Evolutionary conservation across 2,888 invertebrate species (phyloP).

Genomic region (Noctuana brunneofusca): DNA sequence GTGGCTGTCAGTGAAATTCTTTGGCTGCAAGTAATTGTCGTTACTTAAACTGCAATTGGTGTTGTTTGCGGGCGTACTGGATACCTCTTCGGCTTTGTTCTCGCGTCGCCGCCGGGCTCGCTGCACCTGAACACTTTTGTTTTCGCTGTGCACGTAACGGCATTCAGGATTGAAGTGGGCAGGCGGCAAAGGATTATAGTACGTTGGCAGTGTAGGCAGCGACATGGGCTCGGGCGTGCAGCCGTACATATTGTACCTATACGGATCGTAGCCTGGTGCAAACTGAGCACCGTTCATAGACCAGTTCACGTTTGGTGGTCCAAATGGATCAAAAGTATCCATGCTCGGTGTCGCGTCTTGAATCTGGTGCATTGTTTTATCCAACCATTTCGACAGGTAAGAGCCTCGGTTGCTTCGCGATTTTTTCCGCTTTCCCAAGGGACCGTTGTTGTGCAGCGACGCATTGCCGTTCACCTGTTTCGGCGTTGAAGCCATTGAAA

Average conservation of each 20-base stretch:
- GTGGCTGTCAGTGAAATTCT: constrained; percentile 69
- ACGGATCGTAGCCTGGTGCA: constrained; percentile 71
- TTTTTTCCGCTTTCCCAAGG: constrained; percentile 78
- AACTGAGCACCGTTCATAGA: constrained; percentile 62
- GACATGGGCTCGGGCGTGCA: constrained; percentile 85
- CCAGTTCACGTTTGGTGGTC: constrained; percentile 62
- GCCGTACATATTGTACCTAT: constrained; percentile 78
- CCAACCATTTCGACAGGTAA: constrained; percentile 78
- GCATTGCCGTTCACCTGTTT: constrained; percentile 72
- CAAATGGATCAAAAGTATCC: constrained; percentile 66
- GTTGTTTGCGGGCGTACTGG: constrained; percentile 55
- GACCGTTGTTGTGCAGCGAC: constrained; percentile 64
- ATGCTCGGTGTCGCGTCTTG: constrained; percentile 67
- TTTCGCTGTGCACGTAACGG: constrained; percentile 62
- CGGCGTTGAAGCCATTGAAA: constrained; percentile 72
- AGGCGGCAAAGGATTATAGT: constrained; percentile 67
- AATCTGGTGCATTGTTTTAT: constrained; percentile 74
- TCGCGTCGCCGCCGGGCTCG: constrained; percentile 63
- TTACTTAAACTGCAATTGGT: constrained; percentile 45
- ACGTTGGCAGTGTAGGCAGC: constrained; percentile 84
- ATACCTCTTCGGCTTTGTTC: constrained; percentile 61
- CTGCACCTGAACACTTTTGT: constrained; percentile 66
- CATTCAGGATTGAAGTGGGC: constrained; percentile 59
- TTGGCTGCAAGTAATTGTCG: constrained; percentile 67
- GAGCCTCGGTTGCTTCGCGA: constrained; percentile 69